A percentile compares a stretch with the other conserved stretches of the same genome.
Conservation (phyloP, 2,888 invertebrate species). For the Papilio protenor region DNA sequence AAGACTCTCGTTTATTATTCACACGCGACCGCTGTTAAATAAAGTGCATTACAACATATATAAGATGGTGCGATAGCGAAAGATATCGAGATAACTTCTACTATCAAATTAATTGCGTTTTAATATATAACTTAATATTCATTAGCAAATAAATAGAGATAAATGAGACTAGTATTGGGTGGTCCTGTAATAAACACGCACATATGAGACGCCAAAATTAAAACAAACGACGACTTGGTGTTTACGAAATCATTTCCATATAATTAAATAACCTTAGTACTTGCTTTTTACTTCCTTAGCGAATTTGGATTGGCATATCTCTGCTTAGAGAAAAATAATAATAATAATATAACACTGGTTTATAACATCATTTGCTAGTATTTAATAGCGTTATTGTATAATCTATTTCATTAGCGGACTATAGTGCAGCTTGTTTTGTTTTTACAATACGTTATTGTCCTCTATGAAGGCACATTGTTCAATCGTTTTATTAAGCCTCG, state of each 20-base stretch:
- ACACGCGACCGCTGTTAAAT: constrained; percentile 61
- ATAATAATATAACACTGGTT: not conserved
- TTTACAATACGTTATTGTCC: not conserved
- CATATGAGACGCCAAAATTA: not conserved
- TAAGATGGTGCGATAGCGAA: constrained; percentile 39
- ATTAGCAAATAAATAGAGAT: constrained; percentile 15
- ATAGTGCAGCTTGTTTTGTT: not conserved
- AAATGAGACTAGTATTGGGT: not conserved
- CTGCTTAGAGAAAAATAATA: too few species aligned
- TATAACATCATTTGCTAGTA: not conserved
- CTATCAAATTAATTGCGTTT: constrained; percentile 11
- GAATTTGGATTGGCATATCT: not conserved
- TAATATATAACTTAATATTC: constrained; percentile 23
- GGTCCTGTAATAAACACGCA: not conserved
- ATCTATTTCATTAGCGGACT: not conserved
- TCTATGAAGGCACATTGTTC: constrained; percentile 11
- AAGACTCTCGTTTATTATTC: constrained; percentile 66
- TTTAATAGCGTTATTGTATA: constrained; percentile 1
- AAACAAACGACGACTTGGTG: not conserved
- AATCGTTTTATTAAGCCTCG: constrained; percentile 28
- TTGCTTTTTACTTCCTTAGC: too few species aligned
- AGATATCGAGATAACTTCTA: constrained; percentile 34
- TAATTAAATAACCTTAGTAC: too few species aligned
- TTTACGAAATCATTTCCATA: not conserved
- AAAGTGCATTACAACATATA: constrained; percentile 50